Evolutionary conservation across 2,888 invertebrate genomes (phyloP).

Genomic region (Ormyrus nitidulus): DNA sequence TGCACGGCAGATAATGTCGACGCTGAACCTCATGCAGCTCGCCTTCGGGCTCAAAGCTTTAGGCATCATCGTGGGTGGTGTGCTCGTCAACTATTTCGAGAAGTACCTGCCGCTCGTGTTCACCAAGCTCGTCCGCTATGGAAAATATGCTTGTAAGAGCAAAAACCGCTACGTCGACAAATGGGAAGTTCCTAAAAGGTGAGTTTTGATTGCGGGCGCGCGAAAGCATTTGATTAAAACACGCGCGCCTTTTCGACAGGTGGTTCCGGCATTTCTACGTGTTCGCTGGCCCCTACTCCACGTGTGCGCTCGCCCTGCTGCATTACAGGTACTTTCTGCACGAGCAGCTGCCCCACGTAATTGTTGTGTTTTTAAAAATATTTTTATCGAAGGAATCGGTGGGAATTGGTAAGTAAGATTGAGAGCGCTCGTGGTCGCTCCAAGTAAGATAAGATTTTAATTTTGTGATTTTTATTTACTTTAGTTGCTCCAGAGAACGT

Average conservation of each 20-base stretch:
- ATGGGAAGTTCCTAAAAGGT: constrained; percentile 85
- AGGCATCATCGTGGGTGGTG: constrained; percentile 77
- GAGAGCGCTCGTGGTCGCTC: no score
- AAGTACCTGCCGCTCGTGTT: constrained; percentile 81
- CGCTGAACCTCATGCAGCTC: constrained; percentile 66
- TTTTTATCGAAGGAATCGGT: no score
- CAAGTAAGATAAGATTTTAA: no score
- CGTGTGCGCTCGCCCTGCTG: constrained; percentile 76
- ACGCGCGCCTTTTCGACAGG: constrained; percentile 63
- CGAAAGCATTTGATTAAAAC: background rate
- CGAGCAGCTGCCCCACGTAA: constrained; percentile 76
- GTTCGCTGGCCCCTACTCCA: constrained; percentile 80
- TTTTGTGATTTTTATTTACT: constrained; percentile 61
- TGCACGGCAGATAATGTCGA: background rate
- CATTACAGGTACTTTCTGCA: constrained; percentile 77
- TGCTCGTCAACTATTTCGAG: constrained; percentile 82
- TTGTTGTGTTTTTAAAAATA: constrained; percentile 63
- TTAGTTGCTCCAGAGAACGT: constrained; percentile 80
- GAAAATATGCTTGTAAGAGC: constrained; percentile 82
- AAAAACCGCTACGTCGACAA: constrained; percentile 71
- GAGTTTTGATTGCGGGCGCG: constrained; percentile 41
- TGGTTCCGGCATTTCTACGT: constrained; percentile 90
- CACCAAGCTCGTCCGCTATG: constrained; percentile 83
- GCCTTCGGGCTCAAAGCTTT: constrained; percentile 63
- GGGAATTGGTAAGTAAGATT: no score